Base-by-base conservation (phyloP, 2,888 invertebrate genomes). In the Scaptomyza reducta region DNA sequence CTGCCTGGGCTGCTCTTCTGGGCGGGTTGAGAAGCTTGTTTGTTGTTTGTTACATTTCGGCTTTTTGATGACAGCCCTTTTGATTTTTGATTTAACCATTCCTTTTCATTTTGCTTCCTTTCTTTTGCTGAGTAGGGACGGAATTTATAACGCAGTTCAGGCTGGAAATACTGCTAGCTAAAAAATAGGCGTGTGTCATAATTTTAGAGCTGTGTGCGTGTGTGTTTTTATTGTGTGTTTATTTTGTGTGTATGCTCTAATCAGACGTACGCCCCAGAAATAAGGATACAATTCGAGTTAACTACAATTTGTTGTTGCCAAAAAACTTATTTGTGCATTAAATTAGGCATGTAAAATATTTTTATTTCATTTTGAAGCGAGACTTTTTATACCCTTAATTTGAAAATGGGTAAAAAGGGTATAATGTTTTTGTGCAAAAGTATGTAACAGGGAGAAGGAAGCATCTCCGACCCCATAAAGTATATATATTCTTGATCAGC, bases 41-140 rank as follows among this genome's bases (percentile, higher is more conserved):
- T 75, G 67, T 80, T 77, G 67, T 80, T 77, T 77, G n/a, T 83
- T 80, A 60, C 83, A 65, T 79, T 66, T 74, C 55, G 64, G 66
- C 65, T 68, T 80, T 75, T 65, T 83, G 80, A 67, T 80, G 87
- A 79, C 75, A 68, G 62, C 62, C 80, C 63, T 70, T 83, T 77
- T 72, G 72, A 80, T 74, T 80, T 49, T 67, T 70, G 68, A 66
- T 75, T 75, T 59, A 66, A 70, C 76, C 66, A 66, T 66, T 63
- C 85, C 74, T 68, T 87, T 64, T 66, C 40, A 25, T 51, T 33
- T 44, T 22, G 25, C 14, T 3, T 10, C 33, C 14, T 16, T 38
- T 59, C 22, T 38, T 42, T 42, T 54, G 29, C 35, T 31, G 46
- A 42, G 50, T 6, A 14, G 56, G 59, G 61, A 38, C 56, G 77